Percentiles rank a stretch among this genome's conserved stretches.
Conservation (phyloP, 2,888 invertebrate species). For the Lochmaea crataegi region DNA sequence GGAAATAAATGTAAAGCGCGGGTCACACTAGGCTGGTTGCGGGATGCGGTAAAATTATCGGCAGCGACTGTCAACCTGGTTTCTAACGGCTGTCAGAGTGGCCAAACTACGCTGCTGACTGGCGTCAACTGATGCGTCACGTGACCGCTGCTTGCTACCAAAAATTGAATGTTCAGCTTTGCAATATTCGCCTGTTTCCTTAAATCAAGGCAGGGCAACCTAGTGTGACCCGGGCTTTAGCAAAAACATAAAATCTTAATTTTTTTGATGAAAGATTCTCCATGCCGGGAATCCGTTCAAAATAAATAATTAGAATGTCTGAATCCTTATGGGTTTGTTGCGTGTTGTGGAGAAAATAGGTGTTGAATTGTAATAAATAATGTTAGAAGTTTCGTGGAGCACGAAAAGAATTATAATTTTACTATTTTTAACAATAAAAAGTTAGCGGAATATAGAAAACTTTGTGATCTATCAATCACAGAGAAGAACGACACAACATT, state of each 20-base stretch:
- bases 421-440: constrained; percentile 1
- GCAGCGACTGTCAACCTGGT: no score
- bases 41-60: no score
- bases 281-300: neutral
- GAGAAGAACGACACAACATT: neutral
- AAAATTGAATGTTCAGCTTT: no score
- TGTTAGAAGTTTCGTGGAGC: neutral
- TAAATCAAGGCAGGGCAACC: no score
- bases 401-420: neutral
- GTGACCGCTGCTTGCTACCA: no score
- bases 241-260: neutral
- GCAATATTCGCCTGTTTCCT: no score
- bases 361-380: neutral
- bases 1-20: no score
- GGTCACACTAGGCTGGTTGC: neutral
- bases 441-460: neutral
- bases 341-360: neutral
- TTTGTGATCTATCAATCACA: neutral
- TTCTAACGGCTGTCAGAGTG: no score
- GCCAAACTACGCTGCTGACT: no score
- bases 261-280: neutral
- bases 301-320: neutral
- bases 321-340: neutral
- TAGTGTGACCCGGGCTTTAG: no score
- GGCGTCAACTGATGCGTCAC: no score